Percentiles rank a stretch among this genome's conserved stretches.
Evolutionary conservation across 2,113 vertebrate species (phyloP).

Genomic region (Phylloscopus trochiloides): DNA sequence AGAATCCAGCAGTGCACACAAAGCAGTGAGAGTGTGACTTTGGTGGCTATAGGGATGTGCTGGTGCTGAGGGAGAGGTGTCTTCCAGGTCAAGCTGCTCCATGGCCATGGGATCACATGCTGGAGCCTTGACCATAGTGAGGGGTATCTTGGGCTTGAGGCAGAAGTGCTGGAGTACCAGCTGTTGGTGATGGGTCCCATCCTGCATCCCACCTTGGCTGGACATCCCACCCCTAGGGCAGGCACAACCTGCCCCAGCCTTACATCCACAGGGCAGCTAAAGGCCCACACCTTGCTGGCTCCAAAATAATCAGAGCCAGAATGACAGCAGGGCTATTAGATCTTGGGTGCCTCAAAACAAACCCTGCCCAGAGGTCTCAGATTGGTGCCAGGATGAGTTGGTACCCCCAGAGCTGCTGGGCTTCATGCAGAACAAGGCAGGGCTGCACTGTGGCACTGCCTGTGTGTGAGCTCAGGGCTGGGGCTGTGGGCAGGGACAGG

Average conservation of each 20-base stretch:
- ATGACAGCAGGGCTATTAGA: neutral
- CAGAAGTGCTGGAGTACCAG: neutral
- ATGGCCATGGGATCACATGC: rapidly evolving
- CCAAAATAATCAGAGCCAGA: neutral
- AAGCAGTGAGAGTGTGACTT: neutral
- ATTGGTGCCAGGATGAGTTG: neutral
- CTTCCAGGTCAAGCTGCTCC: neutral
- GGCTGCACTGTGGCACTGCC: rapidly evolving
- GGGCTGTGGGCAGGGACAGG: neutral
- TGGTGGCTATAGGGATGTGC: neutral
- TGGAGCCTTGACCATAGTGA: neutral
- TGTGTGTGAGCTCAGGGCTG: rapidly evolving
- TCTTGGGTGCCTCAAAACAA: neutral
- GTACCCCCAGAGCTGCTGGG: neutral
- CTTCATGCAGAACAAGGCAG: neutral
- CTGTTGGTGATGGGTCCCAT: neutral
- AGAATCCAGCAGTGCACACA: neutral
- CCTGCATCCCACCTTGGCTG: neutral
- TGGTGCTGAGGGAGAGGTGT: neutral
- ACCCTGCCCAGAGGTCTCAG: neutral
- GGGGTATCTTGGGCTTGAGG: neutral
- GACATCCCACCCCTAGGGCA: neutral
- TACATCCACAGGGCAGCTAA: neutral
- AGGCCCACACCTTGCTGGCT: neutral
- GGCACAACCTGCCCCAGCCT: neutral